These are phyloP conservation scores for Phoxinus phoxinus DNA, from an alignment of 2,113 vertebrate species.

Conservation along the genomic window DNA sequence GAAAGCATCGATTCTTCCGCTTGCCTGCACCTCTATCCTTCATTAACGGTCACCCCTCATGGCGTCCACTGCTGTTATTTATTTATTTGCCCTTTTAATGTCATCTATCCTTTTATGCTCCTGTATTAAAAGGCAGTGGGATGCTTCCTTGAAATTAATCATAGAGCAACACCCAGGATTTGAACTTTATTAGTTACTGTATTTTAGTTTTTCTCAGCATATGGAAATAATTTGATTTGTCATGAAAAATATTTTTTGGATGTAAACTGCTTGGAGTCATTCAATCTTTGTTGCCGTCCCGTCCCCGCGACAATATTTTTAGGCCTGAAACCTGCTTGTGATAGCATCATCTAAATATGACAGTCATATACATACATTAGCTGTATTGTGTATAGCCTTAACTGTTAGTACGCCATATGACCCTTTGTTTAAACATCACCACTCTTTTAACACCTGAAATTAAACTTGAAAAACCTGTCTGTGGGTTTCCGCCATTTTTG, in stretches of 20 bases:
- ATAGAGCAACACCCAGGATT: neutral
- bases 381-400: neutral
- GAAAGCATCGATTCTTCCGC: conserved; percentile 34
- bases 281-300: neutral
- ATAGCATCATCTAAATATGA: neutral
- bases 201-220: neutral
- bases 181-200: neutral
- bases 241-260: neutral
- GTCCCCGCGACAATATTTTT: neutral
- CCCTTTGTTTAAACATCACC: neutral
- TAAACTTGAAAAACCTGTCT: conserved; percentile 13
- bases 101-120: neutral
- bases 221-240: neutral
- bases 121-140: neutral
- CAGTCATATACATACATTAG: neutral
- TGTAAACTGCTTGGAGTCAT: neutral
- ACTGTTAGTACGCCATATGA: neutral
- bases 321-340: neutral
- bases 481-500: neutral
- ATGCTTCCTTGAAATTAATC: neutral
- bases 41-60: conserved; percentile 15
- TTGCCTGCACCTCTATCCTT: conserved; percentile 29
- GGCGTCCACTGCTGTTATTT: conserved; percentile 1
- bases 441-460: neutral
- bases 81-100: conserved; percentile 22